Base-by-base conservation (phyloP, 2,113 vertebrate species). In the Varanus komodoensis region DNA sequence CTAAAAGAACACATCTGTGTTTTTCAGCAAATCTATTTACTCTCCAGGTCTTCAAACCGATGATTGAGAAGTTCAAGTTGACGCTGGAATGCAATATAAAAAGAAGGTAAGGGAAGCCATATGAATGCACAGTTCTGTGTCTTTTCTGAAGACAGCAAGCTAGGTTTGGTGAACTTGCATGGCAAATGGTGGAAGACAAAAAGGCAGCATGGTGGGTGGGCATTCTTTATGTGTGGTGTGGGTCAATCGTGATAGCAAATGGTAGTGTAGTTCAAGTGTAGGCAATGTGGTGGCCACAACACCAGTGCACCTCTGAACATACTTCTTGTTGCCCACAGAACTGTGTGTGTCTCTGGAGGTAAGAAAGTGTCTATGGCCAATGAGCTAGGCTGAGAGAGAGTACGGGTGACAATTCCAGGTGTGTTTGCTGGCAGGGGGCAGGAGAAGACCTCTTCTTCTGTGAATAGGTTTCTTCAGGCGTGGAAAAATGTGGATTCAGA, bases 21-120 rank as follows among this genome's bases (percentile, higher is more conserved):
- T 91, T 95, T 90, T 54, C 74, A 90, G 64, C 34, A 88, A 86
- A 3, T 95, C 19, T 93, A 80, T 64, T 95, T 86, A 34, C 89
- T 94, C 95, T 96, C 90, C 96, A 99, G 99, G 98, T 99, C 74
- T 99, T 99, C 93, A 99, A 99, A 96, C 99, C 99, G 34, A 97
- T 99, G 15, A 93, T 97, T 38, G 99, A 99, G 94, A 98, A 97
- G 94, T 99, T 99, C 93, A 98, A 98, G 27, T 96, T 99, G 92
- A 97, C 95, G 2, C 98, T 99, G 95, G 97, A 98, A 90, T 99
- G 98, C 93, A 98, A 99, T 94, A 95, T 99, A 95, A 98, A 96
- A 96, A 98, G 97, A 97, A 99, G 99, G 99, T 99, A 92, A 94
- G 97, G 86, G 38, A 44, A 44, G 38, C 38, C 87, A 34, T 2